Evolutionary conservation across 2,888 invertebrate species (phyloP).

Genomic region (Teleiodes luculella): DNA sequence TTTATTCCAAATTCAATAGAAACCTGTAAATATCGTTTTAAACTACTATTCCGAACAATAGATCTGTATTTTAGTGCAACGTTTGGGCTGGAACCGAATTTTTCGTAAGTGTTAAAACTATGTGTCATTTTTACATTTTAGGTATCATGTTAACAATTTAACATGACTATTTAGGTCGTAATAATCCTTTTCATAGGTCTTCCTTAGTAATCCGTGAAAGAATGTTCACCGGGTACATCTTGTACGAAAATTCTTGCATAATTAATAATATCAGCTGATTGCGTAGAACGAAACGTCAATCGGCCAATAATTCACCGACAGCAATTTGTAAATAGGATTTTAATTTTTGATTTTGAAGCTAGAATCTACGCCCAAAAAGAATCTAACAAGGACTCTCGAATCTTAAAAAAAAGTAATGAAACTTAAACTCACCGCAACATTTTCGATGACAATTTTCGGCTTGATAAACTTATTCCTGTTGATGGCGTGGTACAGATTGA

Average conservation of each 20-base stretch:
- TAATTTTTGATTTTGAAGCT: no score
- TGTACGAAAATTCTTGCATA: constrained; percentile 15
- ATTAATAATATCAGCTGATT: constrained; percentile 59
- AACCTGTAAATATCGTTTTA: constrained; percentile 29
- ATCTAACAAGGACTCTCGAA: background rate
- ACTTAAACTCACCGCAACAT: constrained; percentile 54
- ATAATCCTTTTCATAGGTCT: constrained; percentile 28
- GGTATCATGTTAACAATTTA: constrained; percentile 51
- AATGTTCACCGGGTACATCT: constrained; percentile 18
- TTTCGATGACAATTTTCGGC: constrained; percentile 44
- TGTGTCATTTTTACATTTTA: constrained; percentile 40
- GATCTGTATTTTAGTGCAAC: constrained; percentile 44
- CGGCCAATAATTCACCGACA: constrained; percentile 6
- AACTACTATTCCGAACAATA: constrained; percentile 28
- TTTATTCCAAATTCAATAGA: constrained; percentile 40
- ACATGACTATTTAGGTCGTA: constrained; percentile 34
- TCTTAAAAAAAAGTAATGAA: background rate
- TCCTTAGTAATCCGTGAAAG: constrained; percentile 17
- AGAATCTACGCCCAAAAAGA: background rate
- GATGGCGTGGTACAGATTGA: constrained; percentile 62
- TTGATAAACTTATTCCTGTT: constrained; percentile 45
- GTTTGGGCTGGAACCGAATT: constrained; percentile 56
- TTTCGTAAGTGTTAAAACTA: constrained; percentile 58
- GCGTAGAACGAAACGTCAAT: constrained; percentile 46
- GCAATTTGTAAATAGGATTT: background rate